phyloP scores from a whole-genome alignment of 1,140 invertebrate genomes.

The Tetraneura akinire region DNA sequence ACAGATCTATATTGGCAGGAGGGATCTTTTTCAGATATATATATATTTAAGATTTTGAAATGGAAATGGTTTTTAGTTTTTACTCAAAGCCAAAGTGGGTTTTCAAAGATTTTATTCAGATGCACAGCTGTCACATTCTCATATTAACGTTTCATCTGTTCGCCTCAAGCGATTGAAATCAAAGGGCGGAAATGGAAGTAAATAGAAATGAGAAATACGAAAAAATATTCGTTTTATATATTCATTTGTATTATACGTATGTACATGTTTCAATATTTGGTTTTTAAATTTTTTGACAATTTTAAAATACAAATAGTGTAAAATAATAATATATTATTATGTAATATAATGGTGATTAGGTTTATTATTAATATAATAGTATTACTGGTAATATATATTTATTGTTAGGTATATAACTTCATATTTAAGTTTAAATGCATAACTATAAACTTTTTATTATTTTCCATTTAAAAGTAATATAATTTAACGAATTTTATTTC shows the following conservation, averaged over 20 bases:
- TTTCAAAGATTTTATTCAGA: constrained; percentile 33
- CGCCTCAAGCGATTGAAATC: constrained; percentile 21
- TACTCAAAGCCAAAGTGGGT: constrained; percentile 28
- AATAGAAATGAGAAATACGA: constrained; percentile 23
- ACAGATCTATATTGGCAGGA: not conserved
- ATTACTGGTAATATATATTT: no score
- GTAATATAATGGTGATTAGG: no score
- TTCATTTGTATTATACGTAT: constrained; percentile 4
- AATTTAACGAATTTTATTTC: no score
- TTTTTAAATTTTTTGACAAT: not conserved
- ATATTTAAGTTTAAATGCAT: no score
- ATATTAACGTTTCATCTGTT: constrained; percentile 51
- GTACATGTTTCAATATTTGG: not conserved
- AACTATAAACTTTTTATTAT: no score
- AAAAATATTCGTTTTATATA: constrained; percentile 13
- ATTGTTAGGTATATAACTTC: no score
- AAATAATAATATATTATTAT: no score
- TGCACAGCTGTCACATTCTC: constrained; percentile 39
- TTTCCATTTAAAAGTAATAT: no score
- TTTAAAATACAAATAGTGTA: not conserved
- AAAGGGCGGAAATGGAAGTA: constrained; percentile 24
- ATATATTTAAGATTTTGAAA: constrained; percentile 19
- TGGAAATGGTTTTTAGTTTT: constrained; percentile 26
- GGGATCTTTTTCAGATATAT: not conserved
- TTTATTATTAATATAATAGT: no score